phyloP scores from a whole-genome alignment of 2,113 vertebrate genomes.

The Perognathus longimembris region DNA sequence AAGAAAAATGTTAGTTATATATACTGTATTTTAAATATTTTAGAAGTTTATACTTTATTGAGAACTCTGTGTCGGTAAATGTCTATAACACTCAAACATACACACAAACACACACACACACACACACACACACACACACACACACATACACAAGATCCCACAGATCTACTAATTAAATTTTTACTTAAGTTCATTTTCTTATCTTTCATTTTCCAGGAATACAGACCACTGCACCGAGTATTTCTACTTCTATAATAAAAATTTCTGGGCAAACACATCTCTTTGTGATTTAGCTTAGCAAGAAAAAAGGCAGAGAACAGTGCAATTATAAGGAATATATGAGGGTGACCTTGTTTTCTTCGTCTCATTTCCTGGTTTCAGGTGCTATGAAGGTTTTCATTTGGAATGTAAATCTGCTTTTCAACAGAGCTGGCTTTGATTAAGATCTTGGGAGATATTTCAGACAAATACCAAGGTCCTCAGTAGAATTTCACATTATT shows the following conservation, averaged over 20 bases:
- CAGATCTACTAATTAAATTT: slow-evolving; percentile 28
- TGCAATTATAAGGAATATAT: not conserved
- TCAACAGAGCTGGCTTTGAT: slow-evolving; percentile 38
- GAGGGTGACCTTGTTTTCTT: not conserved
- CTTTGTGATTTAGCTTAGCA: slow-evolving; percentile 50
- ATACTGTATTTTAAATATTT: not conserved
- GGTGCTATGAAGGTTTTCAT: not conserved
- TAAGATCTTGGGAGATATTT: slow-evolving; percentile 48
- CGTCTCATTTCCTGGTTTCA: not conserved
- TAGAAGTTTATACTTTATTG: not conserved
- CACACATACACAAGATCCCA: not conserved
- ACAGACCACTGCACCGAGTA: not conserved
- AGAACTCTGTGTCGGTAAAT: not conserved
- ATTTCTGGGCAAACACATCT: slow-evolving; percentile 26
- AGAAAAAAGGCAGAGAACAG: not conserved
- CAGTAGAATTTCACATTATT: slow-evolving; percentile 32
- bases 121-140: not conserved
- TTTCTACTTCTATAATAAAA: not conserved
- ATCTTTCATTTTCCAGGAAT: not conserved
- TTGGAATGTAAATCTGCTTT: slow-evolving; percentile 61
- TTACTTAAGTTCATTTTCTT: not conserved
- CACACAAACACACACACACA: too few species aligned
- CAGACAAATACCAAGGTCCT: slow-evolving; percentile 28
- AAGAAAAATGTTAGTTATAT: not conserved
- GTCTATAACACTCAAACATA: too few species aligned